Base-by-base conservation (phyloP, 2,797 vertebrate genomes). In the Halcyon smyrnensis region DNA sequence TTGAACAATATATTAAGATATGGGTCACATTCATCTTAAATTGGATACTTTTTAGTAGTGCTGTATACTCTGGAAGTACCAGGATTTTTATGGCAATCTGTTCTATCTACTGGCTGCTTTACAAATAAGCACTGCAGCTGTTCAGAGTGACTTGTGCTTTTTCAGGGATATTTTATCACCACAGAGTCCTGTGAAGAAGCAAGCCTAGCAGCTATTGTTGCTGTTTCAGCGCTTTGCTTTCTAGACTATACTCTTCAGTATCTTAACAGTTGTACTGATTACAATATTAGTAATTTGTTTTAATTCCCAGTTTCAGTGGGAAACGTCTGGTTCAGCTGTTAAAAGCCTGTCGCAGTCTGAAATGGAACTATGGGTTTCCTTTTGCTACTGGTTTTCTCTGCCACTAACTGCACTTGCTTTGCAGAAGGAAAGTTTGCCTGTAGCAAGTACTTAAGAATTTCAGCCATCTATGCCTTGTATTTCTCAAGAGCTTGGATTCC, bases 361-460 rank as follows among this genome's bases (percentile, higher is more conserved):
- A 91, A 60, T 64, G 21, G 17, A 91, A 7, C 73, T 41, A 3
- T 15, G 13, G 17, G 1, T 45, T 87, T 76, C 62, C 48, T 71
- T 87, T 65, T 80, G 21, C 59, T 69, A 4, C 14, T 59, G 74
- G 30, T 63, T 79, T 93, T 46, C 56, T 65, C 32, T 89, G 30
- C 79, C 43, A 30, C 53, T 67, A 41, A 83, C 69, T 30, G 20
- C 60, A 15, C 56, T 89, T 65, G 48, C 18, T 59, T 84, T 1
- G 1, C 73, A 53, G 11, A 11, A 13, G 79, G 41, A 57, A 82
- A 60, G 57, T 70, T 85, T 87, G 50, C 78, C 34, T 91, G 43
- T 91, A 96, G 91, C 94, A 84, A 90, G n/a, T 68, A 56, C 12
- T 77, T 59, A 57, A 76, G 94, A 69, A 63, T 79, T 87, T 48